These are phyloP conservation scores for Leuciscus idus DNA, from an alignment of 2,113 vertebrate genomes.

Conservation along the genomic window DNA sequence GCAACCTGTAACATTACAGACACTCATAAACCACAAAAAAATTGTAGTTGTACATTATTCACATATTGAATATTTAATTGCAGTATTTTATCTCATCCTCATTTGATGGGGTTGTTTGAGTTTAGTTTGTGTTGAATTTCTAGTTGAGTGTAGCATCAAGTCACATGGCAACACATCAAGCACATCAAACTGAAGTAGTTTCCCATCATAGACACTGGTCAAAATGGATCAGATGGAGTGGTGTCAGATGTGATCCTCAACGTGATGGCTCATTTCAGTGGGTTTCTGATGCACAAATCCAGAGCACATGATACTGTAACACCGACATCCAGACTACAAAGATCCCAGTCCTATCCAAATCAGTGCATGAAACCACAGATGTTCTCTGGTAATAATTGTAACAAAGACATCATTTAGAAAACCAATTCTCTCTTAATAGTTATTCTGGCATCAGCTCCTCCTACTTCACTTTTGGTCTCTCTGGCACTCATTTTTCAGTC, in stretches of 20 bases:
- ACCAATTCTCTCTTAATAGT: not conserved
- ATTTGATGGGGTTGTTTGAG: not conserved
- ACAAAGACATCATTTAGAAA: not conserved
- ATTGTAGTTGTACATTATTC: not conserved
- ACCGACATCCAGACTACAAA: not conserved
- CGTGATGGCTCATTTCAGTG: not conserved
- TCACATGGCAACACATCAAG: not conserved
- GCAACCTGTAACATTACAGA: conserved; percentile 27
- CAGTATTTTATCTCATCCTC: not conserved
- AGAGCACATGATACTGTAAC: not conserved
- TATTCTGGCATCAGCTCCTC: not conserved
- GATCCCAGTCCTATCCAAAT: not conserved
- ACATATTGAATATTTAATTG: conserved; percentile 15
- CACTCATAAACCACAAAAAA: not conserved
- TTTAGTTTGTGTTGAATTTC: not conserved
- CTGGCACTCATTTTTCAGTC: not conserved
- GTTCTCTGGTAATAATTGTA: not conserved
- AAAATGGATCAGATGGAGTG: not conserved
- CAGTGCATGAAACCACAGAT: not conserved
- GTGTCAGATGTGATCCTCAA: not conserved
- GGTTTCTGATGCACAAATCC: not conserved
- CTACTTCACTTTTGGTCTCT: conserved; percentile 3
- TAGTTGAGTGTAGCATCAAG: not conserved
- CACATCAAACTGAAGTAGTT: not conserved
- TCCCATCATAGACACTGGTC: not conserved